Percentiles rank a stretch among this genome's conserved stretches.
These are phyloP conservation scores for Sesamia inferens DNA, from an alignment of 2,888 invertebrate species.

Conservation along the genomic window DNA sequence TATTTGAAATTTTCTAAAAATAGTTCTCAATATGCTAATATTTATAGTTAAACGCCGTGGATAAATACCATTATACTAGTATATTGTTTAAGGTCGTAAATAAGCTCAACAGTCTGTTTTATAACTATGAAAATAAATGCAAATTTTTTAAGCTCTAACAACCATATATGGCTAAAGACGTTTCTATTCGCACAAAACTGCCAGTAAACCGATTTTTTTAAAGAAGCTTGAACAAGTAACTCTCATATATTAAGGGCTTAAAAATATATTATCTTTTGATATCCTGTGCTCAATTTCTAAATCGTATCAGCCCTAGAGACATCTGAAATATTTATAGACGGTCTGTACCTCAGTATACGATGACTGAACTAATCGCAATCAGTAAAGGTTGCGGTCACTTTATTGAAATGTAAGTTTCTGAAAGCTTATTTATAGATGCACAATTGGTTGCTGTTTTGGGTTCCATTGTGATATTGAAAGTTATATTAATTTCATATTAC, in stretches of 20 bases:
- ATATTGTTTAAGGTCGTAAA: neutral
- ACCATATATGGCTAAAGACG: neutral
- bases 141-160: neutral
- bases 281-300: slow-evolving; percentile 32
- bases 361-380: slow-evolving; percentile 50
- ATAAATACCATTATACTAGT: neutral
- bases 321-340: slow-evolving; percentile 61
- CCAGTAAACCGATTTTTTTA: neutral
- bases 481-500: slow-evolving; percentile 6
- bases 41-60: too few relatives aligned
- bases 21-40: neutral
- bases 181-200: neutral
- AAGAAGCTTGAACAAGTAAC: neutral
- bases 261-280: slow-evolving; percentile 10
- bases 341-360: neutral
- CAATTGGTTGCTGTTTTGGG: slow-evolving; percentile 26
- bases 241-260: neutral
- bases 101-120: too few relatives aligned
- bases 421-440: slow-evolving; percentile 45
- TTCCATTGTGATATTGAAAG: neutral
- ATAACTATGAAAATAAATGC: neutral
- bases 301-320: slow-evolving; percentile 41
- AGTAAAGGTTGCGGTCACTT: slow-evolving; percentile 47
- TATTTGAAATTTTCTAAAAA: neutral
- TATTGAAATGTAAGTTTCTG: slow-evolving; percentile 62